Evolutionary conservation across 2,888 invertebrate species (phyloP).

Genomic region (Eupithecia inturbata): DNA sequence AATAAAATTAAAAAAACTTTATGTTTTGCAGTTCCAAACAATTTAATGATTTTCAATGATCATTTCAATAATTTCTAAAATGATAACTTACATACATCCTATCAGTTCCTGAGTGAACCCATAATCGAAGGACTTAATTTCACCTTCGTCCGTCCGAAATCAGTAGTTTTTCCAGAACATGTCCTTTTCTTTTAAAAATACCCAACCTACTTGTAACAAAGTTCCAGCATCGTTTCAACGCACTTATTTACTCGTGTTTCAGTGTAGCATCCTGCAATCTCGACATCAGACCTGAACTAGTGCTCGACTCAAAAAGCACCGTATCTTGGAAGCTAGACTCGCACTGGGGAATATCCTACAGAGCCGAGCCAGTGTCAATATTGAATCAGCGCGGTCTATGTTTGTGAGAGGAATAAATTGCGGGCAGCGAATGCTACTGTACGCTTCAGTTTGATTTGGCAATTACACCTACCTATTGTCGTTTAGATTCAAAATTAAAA

Average conservation of each 20-base stretch:
- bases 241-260: conserved; percentile 9
- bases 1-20: too few relatives aligned
- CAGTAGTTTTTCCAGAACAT: not conserved
- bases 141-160: not conserved
- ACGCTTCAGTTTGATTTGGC: conserved; percentile 24
- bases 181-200: not conserved
- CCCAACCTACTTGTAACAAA: conserved; percentile 6
- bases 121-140: not conserved
- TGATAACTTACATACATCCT: too few relatives aligned
- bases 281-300: conserved; percentile 24
- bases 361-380: conserved; percentile 73
- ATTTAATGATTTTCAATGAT: too few relatives aligned
- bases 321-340: conserved; percentile 64
- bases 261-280: conserved; percentile 12
- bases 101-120: not conserved
- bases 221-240: conserved; percentile 1
- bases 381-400: conserved; percentile 75
- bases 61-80: too few relatives aligned
- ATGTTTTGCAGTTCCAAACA: too few relatives aligned
- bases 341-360: conserved; percentile 69
- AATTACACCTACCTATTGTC: conserved; percentile 8
- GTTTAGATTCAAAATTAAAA: not conserved
- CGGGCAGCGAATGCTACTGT: conserved; percentile 53
- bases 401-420: conserved; percentile 80
- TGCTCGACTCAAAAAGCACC: conserved; percentile 46